Conservation (phyloP, 2,113 vertebrate species). For the Notarius quadriscutis region DNA sequence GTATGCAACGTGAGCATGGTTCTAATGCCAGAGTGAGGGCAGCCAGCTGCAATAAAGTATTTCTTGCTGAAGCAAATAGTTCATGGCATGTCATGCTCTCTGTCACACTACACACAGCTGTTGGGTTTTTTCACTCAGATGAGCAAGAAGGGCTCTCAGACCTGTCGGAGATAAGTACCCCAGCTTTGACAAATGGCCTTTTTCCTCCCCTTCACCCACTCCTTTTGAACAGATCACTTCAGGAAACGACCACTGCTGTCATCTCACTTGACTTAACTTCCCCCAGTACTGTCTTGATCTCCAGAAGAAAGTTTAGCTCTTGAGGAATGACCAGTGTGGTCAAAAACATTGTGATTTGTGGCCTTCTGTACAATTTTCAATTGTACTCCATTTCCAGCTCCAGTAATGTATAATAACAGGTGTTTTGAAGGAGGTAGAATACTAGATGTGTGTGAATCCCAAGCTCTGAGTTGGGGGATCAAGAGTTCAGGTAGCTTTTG, state of each 20-base stretch:
- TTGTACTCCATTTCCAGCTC: neutral
- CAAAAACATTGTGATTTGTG: slow-evolving; percentile 7
- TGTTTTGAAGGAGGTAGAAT: slow-evolving; percentile 32
- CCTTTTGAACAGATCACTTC: slow-evolving; percentile 42
- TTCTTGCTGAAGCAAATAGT: slow-evolving; percentile 64
- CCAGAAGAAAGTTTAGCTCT: slow-evolving; percentile 24
- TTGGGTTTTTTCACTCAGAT: slow-evolving; percentile 55
- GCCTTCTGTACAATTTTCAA: slow-evolving; percentile 5
- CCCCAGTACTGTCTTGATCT: slow-evolving; percentile 26
- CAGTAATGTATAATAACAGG: slow-evolving; percentile 57
- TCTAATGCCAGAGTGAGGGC: slow-evolving; percentile 50
- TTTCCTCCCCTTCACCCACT: slow-evolving; percentile 48
- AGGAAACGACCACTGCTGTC: slow-evolving; percentile 43
- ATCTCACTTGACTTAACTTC: slow-evolving; percentile 43
- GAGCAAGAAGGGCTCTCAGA: slow-evolving; percentile 53
- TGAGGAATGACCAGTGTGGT: neutral
- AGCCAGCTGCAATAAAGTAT: slow-evolving; percentile 61
- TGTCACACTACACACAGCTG: slow-evolving; percentile 64
- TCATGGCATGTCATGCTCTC: slow-evolving; percentile 63
- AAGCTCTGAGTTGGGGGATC: neutral
- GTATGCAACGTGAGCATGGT: slow-evolving; percentile 44
- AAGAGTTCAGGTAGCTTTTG: slow-evolving; percentile 54
- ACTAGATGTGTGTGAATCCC: neutral
- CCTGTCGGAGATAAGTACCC: slow-evolving; percentile 56
- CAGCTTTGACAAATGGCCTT: slow-evolving; percentile 48